phyloP scores from a whole-genome alignment of 2,888 invertebrate genomes.

The Nomada fabriciana region DNA sequence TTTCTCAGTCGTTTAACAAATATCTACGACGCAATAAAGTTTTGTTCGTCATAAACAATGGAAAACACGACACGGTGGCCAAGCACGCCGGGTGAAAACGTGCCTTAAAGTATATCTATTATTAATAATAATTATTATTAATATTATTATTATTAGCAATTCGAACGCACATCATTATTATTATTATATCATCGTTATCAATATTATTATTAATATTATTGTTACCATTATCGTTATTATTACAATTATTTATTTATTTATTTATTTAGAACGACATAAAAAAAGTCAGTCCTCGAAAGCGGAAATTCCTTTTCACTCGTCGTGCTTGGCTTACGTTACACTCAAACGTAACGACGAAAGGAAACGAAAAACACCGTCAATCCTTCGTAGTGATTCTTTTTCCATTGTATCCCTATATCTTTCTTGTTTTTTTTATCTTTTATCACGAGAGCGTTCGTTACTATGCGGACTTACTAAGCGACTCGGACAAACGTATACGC shows the following conservation, averaged over 20 bases:
- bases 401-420: background rate
- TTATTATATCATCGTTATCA: constrained; percentile 45
- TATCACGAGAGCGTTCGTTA: constrained; percentile 26
- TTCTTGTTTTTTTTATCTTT: background rate
- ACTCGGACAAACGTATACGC: constrained; percentile 39
- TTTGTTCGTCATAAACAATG: background rate
- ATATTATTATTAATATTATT: constrained; percentile 48
- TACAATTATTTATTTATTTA: constrained; percentile 38
- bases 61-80: constrained; percentile 14
- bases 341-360: constrained; percentile 3
- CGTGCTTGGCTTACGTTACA: constrained; percentile 28
- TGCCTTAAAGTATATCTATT: constrained; percentile 48
- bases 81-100: constrained; percentile 41
- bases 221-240: constrained; percentile 46
- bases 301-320: constrained; percentile 28
- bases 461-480: constrained; percentile 22
- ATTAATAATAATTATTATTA: constrained; percentile 46
- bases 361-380: constrained; percentile 4
- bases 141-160: constrained; percentile 55
- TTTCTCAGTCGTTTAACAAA: constrained; percentile 8
- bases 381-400: background rate
- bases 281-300: constrained; percentile 58
- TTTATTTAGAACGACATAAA: constrained; percentile 55
- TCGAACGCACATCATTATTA: constrained; percentile 54
- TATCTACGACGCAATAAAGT: background rate